Conservation (phyloP, 2,888 invertebrate species). For the Polylopha cassiicola region DNA sequence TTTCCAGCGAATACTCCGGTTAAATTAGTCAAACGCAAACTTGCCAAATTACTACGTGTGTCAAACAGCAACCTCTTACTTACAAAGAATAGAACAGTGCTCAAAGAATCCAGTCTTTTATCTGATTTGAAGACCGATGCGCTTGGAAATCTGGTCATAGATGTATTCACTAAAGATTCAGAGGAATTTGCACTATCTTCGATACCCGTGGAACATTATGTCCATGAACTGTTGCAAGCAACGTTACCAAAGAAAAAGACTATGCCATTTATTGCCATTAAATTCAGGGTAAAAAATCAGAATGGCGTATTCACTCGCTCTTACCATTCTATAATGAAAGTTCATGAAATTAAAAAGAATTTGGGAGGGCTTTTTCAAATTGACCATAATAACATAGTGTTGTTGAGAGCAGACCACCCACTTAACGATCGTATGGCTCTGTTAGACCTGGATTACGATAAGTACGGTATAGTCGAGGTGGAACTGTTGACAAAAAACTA, state of each 20-base stretch:
- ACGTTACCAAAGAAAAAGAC: conserved; percentile 58
- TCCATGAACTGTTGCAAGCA: conserved; percentile 59
- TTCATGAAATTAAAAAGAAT: conserved; percentile 79
- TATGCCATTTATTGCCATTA: conserved; percentile 67
- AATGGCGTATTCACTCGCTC: conserved; percentile 69
- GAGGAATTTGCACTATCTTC: conserved; percentile 56
- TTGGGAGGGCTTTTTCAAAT: conserved; percentile 77
- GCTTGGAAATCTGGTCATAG: conserved; percentile 57
- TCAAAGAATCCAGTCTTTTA: conserved; percentile 56
- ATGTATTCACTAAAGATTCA: conserved; percentile 66
- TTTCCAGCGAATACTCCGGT: conserved; percentile 64
- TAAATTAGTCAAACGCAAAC: conserved; percentile 63
- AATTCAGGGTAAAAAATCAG: conserved; percentile 62
- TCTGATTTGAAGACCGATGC: conserved; percentile 60
- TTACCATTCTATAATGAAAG: conserved; percentile 69
- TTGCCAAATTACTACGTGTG: conserved; percentile 59
- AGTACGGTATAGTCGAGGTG: conserved; percentile 67
- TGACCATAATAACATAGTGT: conserved; percentile 63
- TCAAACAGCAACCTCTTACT: conserved; percentile 58
- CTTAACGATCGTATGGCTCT: conserved; percentile 63
- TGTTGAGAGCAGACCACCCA: conserved; percentile 64
- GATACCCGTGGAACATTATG: conserved; percentile 63
- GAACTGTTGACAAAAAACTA: conserved; percentile 63
- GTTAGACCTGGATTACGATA: conserved; percentile 65
- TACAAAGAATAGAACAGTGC: conserved; percentile 61